These are phyloP conservation scores for Papilio elwesi DNA, from an alignment of 2,888 invertebrate genomes.

Conservation along the genomic window DNA sequence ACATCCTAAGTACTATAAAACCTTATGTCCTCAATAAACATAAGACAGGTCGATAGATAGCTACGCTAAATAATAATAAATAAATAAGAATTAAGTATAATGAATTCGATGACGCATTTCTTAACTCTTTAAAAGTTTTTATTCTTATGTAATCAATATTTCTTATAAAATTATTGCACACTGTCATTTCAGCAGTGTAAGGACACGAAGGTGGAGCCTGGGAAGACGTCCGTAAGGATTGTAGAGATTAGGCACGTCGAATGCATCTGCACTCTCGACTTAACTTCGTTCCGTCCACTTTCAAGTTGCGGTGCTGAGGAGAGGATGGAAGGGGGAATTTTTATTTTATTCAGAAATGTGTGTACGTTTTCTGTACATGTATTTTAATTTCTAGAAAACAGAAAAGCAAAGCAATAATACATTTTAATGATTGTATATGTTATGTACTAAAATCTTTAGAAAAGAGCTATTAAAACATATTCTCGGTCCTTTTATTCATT, in stretches of 20 bases:
- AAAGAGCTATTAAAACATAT: conserved; percentile 13
- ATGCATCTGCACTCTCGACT: conserved; percentile 64
- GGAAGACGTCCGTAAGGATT: conserved; percentile 59
- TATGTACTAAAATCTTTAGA: too few species aligned
- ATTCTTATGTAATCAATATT: not conserved
- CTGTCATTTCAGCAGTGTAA: conserved; percentile 45
- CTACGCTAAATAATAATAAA: not conserved
- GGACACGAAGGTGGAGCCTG: conserved; percentile 44
- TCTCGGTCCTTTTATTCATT: conserved; percentile 11
- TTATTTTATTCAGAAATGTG: not conserved
- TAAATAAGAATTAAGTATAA: not conserved
- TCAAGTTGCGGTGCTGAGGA: conserved; percentile 46
- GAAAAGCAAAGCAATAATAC: not conserved
- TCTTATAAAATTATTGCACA: conserved; percentile 27
- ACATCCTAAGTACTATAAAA: too few species aligned
- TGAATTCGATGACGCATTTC: not conserved
- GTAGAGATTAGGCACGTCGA: conserved; percentile 72
- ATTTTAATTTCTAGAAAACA: not conserved
- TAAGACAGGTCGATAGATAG: too few species aligned
- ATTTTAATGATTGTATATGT: too few species aligned
- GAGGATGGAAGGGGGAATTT: conserved; percentile 48
- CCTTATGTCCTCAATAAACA: too few species aligned
- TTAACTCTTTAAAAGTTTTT: not conserved
- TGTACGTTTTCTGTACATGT: not conserved
- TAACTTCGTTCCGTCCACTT: conserved; percentile 52